Base-by-base conservation (phyloP, 2,888 invertebrate species). In the Caenorhabditis sp. region DNA sequence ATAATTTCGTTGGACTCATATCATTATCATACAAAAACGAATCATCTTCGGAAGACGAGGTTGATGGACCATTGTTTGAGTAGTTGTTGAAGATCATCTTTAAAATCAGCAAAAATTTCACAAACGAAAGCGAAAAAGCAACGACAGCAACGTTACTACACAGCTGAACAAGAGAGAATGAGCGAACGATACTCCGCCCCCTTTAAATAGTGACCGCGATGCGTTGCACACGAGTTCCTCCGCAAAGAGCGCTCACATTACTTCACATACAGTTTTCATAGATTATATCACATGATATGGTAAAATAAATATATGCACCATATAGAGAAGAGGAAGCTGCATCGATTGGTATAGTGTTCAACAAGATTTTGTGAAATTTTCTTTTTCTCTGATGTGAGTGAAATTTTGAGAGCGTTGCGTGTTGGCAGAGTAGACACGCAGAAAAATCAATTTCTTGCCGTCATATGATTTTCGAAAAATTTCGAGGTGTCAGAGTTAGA, bases 1-100 rank as follows among this genome's bases (percentile, higher is more conserved):
- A 78, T 17, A 84, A 61, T 20, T 81, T 67, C 10, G 83, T 78
- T 8, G 83, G 75, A 10, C 69, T 62, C 63, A 76, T 70, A 25
- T 66, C 70, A 25, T 27, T 50, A 59, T 21, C 25, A n/a, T 1
- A 69, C 0, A 57, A 43, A 17, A 62, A 54, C 36, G 67, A 67
- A 12, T 77, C 77, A 20, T 76, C 76, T 10, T 77, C 72, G 8
- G 80, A 76, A 10, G 77, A 77, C 12, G 68, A 43, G 10, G 72
- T 67, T 12, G 74, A 67, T 14, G 67, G 56, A 8, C 63, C 25
- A 14, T 52, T n/a, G 25, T 72, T 67, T 65, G 56, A 73, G 31
- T 21, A 67, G 36, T 17, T 56, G 56, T 67, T 49, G 60, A 25
- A 68, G 52, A 59, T 12, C 68, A 73, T 73, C 65, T 68, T 73